These are phyloP conservation scores for Butorides virescens DNA, from an alignment of 2,113 vertebrate genomes.

Conservation along the genomic window DNA sequence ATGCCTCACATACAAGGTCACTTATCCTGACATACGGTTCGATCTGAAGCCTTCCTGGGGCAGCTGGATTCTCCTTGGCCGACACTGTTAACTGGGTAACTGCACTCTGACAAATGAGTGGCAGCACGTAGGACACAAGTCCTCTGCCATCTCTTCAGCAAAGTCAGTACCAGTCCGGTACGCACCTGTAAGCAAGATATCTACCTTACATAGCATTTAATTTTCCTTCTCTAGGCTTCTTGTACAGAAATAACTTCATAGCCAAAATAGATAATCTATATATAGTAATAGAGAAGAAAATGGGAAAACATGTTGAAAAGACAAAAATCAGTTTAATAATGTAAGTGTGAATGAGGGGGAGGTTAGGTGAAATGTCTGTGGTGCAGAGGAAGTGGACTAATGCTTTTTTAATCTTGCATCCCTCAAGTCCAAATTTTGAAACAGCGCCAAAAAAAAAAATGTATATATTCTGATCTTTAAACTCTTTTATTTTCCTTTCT, in stretches of 20 bases:
- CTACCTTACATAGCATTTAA: background rate
- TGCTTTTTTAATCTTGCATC: background rate
- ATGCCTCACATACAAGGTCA: background rate
- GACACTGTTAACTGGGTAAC: background rate
- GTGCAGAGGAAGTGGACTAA: background rate
- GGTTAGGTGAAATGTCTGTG: background rate
- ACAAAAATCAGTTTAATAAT: background rate
- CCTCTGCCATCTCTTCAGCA: background rate
- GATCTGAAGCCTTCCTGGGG: background rate
- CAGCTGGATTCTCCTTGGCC: background rate
- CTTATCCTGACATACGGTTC: background rate
- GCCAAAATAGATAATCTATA: background rate
- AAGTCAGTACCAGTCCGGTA: background rate
- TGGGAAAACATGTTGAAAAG: background rate
- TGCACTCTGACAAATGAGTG: background rate
- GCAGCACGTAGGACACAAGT: background rate
- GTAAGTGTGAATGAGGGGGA: background rate
- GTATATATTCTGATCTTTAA: background rate
- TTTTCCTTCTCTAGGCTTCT: background rate
- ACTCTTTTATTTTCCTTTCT: constrained; percentile 6
- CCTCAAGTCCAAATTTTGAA: background rate
- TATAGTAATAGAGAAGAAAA: background rate
- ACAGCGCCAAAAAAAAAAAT: background rate
- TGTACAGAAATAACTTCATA: background rate
- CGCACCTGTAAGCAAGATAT: background rate